A percentile compares a stretch with the other conserved stretches of the same genome.
These are phyloP conservation scores for Leptura quadrifasciata DNA, from an alignment of 2,888 invertebrate genomes.

Conservation along the genomic window DNA sequence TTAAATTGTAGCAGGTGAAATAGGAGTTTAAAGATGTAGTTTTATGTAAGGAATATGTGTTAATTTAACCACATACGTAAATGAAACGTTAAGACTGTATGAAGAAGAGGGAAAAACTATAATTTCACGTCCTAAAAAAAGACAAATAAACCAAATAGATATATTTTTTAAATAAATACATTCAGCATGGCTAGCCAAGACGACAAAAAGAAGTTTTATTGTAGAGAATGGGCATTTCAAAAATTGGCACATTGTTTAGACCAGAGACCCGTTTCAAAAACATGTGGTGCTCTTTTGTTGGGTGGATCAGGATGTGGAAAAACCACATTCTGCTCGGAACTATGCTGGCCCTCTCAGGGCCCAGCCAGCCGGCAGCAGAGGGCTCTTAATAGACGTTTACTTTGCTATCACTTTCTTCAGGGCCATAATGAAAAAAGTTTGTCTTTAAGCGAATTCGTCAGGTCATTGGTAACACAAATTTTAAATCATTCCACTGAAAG, in stretches of 20 bases:
- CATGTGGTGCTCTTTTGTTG: constrained; percentile 91
- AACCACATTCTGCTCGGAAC: constrained; percentile 90
- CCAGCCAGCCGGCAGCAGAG: constrained; percentile 83
- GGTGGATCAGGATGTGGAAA: constrained; percentile 96
- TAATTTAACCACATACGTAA: constrained; percentile 57
- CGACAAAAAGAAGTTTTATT: constrained; percentile 87
- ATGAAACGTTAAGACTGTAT: constrained; percentile 60
- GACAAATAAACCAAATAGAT: constrained; percentile 58
- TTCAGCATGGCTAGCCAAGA: constrained; percentile 70
- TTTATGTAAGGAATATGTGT: constrained; percentile 41
- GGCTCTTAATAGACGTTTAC: constrained; percentile 84
- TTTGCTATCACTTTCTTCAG: constrained; percentile 93
- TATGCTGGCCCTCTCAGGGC: constrained; percentile 83
- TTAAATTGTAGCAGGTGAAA: constrained; percentile 50
- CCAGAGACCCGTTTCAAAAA: constrained; percentile 88
- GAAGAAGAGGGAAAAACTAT: constrained; percentile 53
- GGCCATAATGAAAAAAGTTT: constrained; percentile 90
- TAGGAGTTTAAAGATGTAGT: constrained; percentile 56
- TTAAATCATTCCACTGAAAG: constrained; percentile 80
- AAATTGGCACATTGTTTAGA: constrained; percentile 95
- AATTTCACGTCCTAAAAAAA: constrained; percentile 56
- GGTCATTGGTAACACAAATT: constrained; percentile 89
- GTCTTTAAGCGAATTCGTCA: constrained; percentile 89
- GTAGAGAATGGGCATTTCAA: constrained; percentile 96
- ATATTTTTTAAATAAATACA: constrained; percentile 46